phyloP scores from a whole-genome alignment of 92 coral and sea anemone species.

The Bergia puertoricense region DNA sequence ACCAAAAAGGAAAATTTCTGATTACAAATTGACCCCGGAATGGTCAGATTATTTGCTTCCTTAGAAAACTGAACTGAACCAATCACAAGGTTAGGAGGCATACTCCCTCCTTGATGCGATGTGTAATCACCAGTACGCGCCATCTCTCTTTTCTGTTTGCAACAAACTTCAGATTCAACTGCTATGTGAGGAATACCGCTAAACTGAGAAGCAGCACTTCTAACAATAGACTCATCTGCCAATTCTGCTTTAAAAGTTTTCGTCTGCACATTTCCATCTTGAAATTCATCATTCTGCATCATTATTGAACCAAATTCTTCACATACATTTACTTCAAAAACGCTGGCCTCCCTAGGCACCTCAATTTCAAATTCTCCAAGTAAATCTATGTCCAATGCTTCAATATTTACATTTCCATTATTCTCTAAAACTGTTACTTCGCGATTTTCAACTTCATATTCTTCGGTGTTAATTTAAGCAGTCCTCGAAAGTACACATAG shows the following conservation, averaged over 20 bases:
- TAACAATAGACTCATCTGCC: too few relatives aligned
- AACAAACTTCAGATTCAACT: background rate
- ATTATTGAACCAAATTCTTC: background rate
- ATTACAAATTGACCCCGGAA: background rate
- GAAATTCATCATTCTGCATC: too few relatives aligned
- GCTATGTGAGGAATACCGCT: background rate
- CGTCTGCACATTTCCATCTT: too few relatives aligned
- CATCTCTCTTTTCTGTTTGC: too few relatives aligned
- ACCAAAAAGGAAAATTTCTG: background rate
- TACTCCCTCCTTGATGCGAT: too few relatives aligned
- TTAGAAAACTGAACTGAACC: background rate
- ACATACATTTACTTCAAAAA: background rate
- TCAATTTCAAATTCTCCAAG: background rate
- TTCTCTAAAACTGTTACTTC: background rate
- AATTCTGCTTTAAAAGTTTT: too few relatives aligned
- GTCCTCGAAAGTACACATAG: background rate
- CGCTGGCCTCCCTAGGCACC: background rate
- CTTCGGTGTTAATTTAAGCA: background rate
- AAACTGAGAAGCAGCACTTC: background rate
- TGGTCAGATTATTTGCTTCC: background rate
- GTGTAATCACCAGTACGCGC: too few relatives aligned
- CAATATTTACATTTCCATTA: background rate
- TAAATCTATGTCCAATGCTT: background rate
- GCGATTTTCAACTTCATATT: conserved; percentile 1
- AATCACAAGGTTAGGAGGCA: too few relatives aligned